Evolutionary conservation across 2,113 vertebrate species (phyloP).

Genomic region (Microtus montanus): DNA sequence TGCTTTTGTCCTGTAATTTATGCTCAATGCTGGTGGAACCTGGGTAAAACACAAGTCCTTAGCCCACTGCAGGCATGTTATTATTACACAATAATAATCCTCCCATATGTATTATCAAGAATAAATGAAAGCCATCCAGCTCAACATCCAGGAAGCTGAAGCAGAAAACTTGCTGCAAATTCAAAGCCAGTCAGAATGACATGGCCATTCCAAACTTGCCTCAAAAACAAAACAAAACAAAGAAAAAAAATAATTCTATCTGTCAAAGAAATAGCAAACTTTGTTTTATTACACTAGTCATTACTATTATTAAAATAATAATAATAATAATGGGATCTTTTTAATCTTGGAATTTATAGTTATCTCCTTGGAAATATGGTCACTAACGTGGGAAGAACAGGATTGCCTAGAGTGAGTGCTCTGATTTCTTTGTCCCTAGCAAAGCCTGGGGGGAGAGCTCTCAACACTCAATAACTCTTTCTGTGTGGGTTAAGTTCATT

Average conservation of each 20-base stretch:
- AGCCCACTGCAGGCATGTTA: background rate
- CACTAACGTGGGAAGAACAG: background rate
- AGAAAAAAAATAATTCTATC: background rate
- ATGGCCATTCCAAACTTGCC: background rate
- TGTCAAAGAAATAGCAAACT: background rate
- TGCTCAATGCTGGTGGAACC: background rate
- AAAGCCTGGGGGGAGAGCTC: background rate
- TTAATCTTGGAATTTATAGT: background rate
- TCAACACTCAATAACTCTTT: background rate
- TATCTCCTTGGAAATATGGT: conserved; percentile 28
- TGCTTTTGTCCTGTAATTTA: background rate
- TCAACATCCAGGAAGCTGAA: background rate
- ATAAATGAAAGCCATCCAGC: background rate
- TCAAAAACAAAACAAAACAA: background rate
- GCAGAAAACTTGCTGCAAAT: background rate
- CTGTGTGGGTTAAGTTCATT: background rate
- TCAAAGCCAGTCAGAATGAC: background rate
- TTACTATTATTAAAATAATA: background rate
- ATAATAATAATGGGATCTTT: background rate
- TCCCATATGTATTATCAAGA: background rate
- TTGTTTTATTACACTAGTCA: background rate
- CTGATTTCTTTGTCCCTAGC: background rate
- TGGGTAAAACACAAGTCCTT: background rate
- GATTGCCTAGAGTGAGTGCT: background rate
- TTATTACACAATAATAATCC: background rate